Evolutionary conservation across 2,797 vertebrate species (phyloP).

Genomic region (Tadarida brasiliensis): DNA sequence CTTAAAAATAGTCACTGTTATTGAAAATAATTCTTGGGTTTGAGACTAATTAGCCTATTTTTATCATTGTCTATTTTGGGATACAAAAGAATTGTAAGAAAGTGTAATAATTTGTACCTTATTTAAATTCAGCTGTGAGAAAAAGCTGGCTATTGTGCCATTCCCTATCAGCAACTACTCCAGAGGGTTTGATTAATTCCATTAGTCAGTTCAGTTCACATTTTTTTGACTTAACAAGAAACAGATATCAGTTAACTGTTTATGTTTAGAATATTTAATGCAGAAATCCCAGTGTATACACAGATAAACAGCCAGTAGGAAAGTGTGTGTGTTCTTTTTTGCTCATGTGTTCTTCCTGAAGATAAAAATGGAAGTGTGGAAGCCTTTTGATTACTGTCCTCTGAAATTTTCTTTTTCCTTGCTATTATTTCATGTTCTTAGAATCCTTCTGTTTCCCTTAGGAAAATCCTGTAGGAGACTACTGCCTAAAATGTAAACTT

Average conservation of each 20-base stretch:
- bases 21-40: constrained; percentile 40
- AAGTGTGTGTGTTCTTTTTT: background rate
- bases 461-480: background rate
- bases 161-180: background rate
- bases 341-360: constrained; percentile 47
- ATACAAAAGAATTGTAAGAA: constrained; percentile 14
- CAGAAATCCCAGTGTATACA: background rate
- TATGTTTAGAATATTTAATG: background rate
- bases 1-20: constrained; percentile 49
- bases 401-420: constrained; percentile 35
- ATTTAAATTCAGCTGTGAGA: constrained; percentile 47
- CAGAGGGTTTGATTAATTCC: background rate
- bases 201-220: background rate
- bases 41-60: constrained; percentile 49
- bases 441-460: background rate
- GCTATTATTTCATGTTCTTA: background rate
- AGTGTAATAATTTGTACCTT: background rate
- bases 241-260: background rate
- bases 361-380: constrained; percentile 14
- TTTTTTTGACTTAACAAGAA: background rate
- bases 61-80: constrained; percentile 11
- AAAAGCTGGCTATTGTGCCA: background rate
- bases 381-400: constrained; percentile 53
- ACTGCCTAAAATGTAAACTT: background rate
- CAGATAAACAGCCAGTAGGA: background rate